Conservation (phyloP, 2,797 vertebrate species). For the Sebastes alutus region DNA sequence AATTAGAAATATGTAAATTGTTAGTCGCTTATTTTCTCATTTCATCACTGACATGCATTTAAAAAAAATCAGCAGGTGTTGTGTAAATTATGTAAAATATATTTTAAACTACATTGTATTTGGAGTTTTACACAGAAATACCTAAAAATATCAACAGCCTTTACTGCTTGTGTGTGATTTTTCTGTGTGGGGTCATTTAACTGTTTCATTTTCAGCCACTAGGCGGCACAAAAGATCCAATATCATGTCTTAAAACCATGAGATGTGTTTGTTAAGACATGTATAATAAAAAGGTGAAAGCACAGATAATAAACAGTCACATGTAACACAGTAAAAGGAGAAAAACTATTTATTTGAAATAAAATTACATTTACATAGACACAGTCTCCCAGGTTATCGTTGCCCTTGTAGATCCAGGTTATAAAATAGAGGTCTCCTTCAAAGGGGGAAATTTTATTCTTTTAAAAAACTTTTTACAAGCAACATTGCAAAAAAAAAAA, state of each 20-base stretch:
- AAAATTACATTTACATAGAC: constrained; percentile 21
- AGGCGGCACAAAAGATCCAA: constrained; percentile 54
- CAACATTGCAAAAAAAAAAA: background rate
- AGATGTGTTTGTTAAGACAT: background rate
- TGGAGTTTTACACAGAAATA: background rate
- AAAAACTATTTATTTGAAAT: constrained; percentile 54
- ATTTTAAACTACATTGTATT: background rate
- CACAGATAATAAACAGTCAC: background rate
- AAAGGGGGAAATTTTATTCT: background rate
- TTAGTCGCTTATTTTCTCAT: background rate
- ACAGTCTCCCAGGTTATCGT: background rate
- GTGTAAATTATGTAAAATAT: background rate
- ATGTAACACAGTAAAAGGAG: background rate
- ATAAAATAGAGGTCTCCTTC: background rate
- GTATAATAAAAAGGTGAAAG: background rate
- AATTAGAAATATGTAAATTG: background rate
- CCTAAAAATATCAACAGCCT: background rate
- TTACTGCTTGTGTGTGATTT: background rate
- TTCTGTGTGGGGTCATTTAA: background rate
- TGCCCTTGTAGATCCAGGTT: constrained; percentile 16
- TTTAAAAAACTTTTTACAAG: constrained; percentile 1
- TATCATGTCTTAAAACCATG: background rate
- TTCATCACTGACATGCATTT: background rate
- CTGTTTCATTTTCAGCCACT: constrained; percentile 38
- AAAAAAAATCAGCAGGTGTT: background rate